A percentile compares a stretch with the other conserved stretches of the same genome.
These are phyloP conservation scores for Mechanitis mazaeus DNA, from an alignment of 2,888 invertebrate species.

Conservation along the genomic window DNA sequence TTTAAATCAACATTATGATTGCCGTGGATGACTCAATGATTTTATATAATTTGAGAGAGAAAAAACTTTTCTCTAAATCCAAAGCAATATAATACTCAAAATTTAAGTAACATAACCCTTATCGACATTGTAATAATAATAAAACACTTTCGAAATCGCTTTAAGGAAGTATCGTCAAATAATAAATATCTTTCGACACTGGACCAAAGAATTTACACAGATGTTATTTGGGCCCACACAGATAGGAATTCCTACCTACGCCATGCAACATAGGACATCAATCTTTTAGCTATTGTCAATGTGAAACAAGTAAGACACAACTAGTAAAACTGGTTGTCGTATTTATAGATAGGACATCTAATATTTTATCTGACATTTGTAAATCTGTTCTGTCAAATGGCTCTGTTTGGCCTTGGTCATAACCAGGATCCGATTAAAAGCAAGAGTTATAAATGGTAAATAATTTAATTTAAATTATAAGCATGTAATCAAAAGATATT, in stretches of 20 bases:
- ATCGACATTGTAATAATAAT: constrained; percentile 20
- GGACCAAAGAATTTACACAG: constrained; percentile 46
- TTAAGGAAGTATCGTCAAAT: constrained; percentile 36
- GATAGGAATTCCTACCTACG: constrained; percentile 61
- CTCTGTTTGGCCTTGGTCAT: neutral
- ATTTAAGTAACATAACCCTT: constrained; percentile 11
- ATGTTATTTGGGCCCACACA: constrained; percentile 57
- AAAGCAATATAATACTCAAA: constrained; percentile 12
- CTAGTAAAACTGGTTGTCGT: constrained; percentile 19
- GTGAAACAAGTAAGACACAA: constrained; percentile 28
- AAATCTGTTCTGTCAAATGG: neutral
- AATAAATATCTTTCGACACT: constrained; percentile 43
- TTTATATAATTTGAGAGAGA: no score
- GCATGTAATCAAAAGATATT: no score
- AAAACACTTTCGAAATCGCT: constrained; percentile 26
- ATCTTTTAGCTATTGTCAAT: constrained; percentile 40
- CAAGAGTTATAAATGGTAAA: no score
- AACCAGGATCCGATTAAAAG: no score
- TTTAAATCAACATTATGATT: no score
- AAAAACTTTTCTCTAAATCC: neutral
- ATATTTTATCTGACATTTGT: constrained; percentile 14
- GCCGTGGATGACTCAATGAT: no score
- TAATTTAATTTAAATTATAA: no score
- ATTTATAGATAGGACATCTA: constrained; percentile 19
- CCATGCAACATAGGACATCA: constrained; percentile 43